Conservation (phyloP, 2,797 vertebrate genomes). For the Atherinosoma microstoma region DNA sequence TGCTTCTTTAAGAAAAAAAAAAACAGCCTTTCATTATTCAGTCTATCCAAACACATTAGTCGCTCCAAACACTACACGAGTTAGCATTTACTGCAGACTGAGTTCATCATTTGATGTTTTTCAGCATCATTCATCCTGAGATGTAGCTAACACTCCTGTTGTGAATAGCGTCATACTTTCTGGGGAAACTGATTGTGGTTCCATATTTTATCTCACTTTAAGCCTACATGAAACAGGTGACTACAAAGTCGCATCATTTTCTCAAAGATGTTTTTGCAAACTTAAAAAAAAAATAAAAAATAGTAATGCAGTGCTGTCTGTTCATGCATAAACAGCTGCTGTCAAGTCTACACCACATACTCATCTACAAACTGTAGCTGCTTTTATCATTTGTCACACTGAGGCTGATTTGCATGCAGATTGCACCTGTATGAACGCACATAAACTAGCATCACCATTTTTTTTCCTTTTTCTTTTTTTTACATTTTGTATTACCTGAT, state of each 20-base stretch:
- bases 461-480: conserved; percentile 50
- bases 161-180: conserved; percentile 11
- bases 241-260: conserved; percentile 29
- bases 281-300: conserved; percentile 16
- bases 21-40: background rate
- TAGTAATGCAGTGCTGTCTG: conserved; percentile 22
- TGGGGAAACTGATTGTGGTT: background rate
- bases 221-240: conserved; percentile 19
- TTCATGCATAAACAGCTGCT: conserved; percentile 34
- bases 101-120: background rate
- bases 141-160: conserved; percentile 6
- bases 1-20: conserved; percentile 2
- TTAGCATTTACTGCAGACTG: conserved; percentile 13
- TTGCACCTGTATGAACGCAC: conserved; percentile 75
- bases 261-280: conserved; percentile 37
- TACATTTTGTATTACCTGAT: conserved; percentile 77
- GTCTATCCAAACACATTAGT: conserved; percentile 22
- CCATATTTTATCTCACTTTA: conserved; percentile 12
- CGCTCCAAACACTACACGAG: conserved; percentile 36
- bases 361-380: conserved; percentile 59
- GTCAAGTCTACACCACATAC: conserved; percentile 24
- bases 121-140: conserved; percentile 9
- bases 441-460: conserved; percentile 58
- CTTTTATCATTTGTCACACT: conserved; percentile 64
- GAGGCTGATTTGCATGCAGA: conserved; percentile 76